Conservation (phyloP, 2,797 vertebrate genomes). For the Ctenosaura bakeri region DNA sequence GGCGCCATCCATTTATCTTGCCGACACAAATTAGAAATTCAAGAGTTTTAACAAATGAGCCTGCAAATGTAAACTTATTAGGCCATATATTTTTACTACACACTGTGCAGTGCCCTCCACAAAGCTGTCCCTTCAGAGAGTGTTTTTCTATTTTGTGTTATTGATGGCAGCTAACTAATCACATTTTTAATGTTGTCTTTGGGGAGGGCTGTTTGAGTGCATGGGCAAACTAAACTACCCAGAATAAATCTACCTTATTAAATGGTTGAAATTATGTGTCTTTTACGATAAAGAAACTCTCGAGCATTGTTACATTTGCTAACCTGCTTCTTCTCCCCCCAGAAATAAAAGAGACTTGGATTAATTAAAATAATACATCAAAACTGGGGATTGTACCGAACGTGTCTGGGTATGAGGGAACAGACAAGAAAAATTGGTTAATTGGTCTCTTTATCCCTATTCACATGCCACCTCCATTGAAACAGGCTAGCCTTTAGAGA, state of each 20-base stretch:
- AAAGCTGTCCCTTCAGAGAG: conserved; percentile 88
- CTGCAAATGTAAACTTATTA: conserved; percentile 94
- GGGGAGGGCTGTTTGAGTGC: conserved; percentile 87
- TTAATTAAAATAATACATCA: conserved; percentile 92
- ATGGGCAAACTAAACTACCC: conserved; percentile 88
- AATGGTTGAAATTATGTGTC: conserved; percentile 89
- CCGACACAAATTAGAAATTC: conserved; percentile 97
- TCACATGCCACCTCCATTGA: conserved; percentile 70
- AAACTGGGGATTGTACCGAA: conserved; percentile 81
- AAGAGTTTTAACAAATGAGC: conserved; percentile 95
- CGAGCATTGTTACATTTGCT: conserved; percentile 86
- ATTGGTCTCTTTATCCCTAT: conserved; percentile 83
- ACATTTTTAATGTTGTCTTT: conserved; percentile 92
- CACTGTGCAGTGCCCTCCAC: conserved; percentile 88
- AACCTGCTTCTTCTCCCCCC: conserved; percentile 80
- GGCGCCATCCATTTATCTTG: conserved; percentile 92
- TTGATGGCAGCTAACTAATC: conserved; percentile 91
- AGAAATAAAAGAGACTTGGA: conserved; percentile 86
- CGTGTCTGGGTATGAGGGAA: conserved; percentile 78
- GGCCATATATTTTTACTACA: conserved; percentile 90
- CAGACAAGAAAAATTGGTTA: conserved; percentile 87
- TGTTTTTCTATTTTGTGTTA: conserved; percentile 89
- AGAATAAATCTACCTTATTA: conserved; percentile 92
- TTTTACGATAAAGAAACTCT: conserved; percentile 89
- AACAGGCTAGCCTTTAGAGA: conserved; percentile 71